Base-by-base conservation (phyloP, 2,797 vertebrate genomes). In the Anguilla marmorata region DNA sequence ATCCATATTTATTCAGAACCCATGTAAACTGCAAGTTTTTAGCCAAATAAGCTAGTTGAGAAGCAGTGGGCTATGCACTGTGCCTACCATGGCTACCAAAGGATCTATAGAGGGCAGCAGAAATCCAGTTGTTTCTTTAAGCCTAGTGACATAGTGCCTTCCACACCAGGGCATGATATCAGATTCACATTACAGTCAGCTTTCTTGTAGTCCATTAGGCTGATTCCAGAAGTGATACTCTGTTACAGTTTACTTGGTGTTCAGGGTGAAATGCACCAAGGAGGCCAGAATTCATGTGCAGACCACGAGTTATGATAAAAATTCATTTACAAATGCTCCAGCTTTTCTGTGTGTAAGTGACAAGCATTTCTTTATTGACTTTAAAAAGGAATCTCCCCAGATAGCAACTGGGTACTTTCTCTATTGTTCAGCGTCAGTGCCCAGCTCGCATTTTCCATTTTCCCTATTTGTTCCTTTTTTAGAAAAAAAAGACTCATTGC, bases 21-120 rank as follows among this genome's bases (percentile, higher is more conserved):
- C 2, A 12, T 45, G 30, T 7, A 45, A 76, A 21, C 12, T 76
- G 14, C 19, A 41, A 3, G 11, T 14, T n/a, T 5, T 16, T 19
- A 19, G 37, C 33, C 41, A 19, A 6, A 9, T 33, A 60, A 1
- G 27, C 0, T 5, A 58, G 2, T 37, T 7, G 1, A 33, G 33
- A n/a, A 37, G 37, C 58, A 69, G 19, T 56, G 60, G 16, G 19
- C 37, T 11, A 37, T 24, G 30, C 19, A n/a, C 48, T 83, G 41
- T 1, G 45, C 19, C 27, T 86, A 69, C 76, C 30, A 37, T 80
- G 83, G 63, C 41, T 37, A n/a, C 30, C 45, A 60, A 72, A 27
- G 27, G 2, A 82, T 69, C 88, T 45, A 83, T 89, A 89, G 85
- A 83, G 82, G 88, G 88, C 88, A 84, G 85, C 60, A 86, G 58